Evolutionary conservation across 2,797 vertebrate species (phyloP), one percentile per base, ranked within the genome.

Genomic region (Chaetodon trifasciatus): DNA sequence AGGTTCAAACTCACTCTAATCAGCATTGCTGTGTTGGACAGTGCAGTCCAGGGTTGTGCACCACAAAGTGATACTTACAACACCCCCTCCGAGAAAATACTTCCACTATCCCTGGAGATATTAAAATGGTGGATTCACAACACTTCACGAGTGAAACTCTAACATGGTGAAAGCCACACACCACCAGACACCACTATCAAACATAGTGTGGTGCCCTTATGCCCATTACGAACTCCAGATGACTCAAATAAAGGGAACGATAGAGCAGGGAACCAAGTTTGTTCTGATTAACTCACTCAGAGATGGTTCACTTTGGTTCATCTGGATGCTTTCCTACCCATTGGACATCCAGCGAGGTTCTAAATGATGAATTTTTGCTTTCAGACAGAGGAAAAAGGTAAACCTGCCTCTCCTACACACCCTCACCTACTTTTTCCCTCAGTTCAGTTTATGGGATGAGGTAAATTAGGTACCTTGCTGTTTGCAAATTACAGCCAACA

Each of bases 161-260:
- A 80, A 61, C 6, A 21, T 3, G 15, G 47, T 3, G 37, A 82
- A 87, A 85, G 3, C 68, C 78, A 68, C 76, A 82, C 28, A 28
- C 52, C 79, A 75, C 68, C 82, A 80, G 78, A 86, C 53, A 8
- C 86, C 85, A 50, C 69, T 53, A 71, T 84, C 81, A 74, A 67
- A 79, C 67, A 74, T 87, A 91, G 88, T 83, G 88, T 90, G 86
- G 80, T 76, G 85, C 74, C 88, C 89, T 85, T 86, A 85, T 90
- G 88, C 80, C 76, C 24, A 12, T 40, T 81, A 88, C 80, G 79
- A 66, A 74, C 76, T 88, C 82, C 87, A 91, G 84, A 91, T 89
- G 80, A 88, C 60, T 69, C 17, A 52, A 76, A 71, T 50, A 15
- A 15, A 64, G 35, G 61, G 60, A 84, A 46, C 15, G 44, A 17